These are phyloP conservation scores for Motacilla tschutschensis DNA, from an alignment of 2,113 vertebrate species.

Conservation along the genomic window DNA sequence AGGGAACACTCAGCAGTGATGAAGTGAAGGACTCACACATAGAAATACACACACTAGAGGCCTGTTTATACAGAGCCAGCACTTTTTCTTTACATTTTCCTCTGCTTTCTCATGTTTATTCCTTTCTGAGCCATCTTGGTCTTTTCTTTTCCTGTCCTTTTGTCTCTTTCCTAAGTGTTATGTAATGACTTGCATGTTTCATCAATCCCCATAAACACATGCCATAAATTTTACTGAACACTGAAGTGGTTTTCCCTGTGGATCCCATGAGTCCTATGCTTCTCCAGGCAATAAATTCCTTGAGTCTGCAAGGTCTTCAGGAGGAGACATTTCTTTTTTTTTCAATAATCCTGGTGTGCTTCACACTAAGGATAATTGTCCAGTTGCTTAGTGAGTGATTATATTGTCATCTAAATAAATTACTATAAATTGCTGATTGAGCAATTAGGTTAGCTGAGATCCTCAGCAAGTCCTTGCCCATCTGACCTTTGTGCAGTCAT, in stretches of 20 bases:
- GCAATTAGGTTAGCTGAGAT: not conserved
- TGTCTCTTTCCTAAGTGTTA: not conserved
- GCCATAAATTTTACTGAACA: not conserved
- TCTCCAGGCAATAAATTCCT: not conserved
- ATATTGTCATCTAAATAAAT: not conserved
- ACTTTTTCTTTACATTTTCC: not conserved
- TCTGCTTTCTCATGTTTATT: not conserved
- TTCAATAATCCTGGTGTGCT: not conserved
- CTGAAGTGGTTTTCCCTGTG: not conserved
- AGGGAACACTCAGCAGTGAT: not conserved
- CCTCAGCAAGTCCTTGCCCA: not conserved
- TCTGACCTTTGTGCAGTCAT: not conserved
- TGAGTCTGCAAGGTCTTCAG: not conserved
- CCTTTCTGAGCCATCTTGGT: not conserved
- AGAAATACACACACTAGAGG: not conserved
- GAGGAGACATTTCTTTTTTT: not conserved
- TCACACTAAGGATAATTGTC: not conserved
- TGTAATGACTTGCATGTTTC: not conserved
- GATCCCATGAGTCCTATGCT: not conserved
- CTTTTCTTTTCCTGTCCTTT: not conserved
- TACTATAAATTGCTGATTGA: not conserved
- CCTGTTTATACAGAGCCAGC: not conserved
- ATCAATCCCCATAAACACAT: not conserved
- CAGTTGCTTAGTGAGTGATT: not conserved
- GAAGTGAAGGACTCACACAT: not conserved